Evolutionary conservation across 2,888 invertebrate genomes (phyloP).

Genomic region (Netelia melanura): DNA sequence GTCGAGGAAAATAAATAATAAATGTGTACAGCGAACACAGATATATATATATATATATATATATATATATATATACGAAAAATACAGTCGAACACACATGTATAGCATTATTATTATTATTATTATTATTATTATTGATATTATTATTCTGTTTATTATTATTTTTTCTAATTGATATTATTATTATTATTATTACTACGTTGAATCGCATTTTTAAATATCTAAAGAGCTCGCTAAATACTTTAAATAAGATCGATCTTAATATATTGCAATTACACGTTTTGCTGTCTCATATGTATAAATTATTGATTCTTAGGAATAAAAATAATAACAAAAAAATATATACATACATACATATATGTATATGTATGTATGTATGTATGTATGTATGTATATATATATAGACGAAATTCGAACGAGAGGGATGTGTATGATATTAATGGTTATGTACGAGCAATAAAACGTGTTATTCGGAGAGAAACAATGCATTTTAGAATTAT

Average conservation of each 20-base stretch:
- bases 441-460: conserved; percentile 74
- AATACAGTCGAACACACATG: conserved; percentile 12
- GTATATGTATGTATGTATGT: no score
- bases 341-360: conserved; percentile 7
- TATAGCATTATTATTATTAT: conserved; percentile 21
- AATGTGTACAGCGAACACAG: conserved; percentile 34
- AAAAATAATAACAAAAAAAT: conserved; percentile 7
- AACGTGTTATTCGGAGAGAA: conserved; percentile 65
- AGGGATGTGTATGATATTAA: conserved; percentile 57
- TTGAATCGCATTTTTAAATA: conserved; percentile 45
- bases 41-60: neutral
- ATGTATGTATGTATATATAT: neutral
- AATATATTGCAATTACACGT: conserved; percentile 65
- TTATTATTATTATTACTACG: conserved; percentile 34
- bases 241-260: conserved; percentile 52
- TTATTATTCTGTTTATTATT: neutral
- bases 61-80: neutral
- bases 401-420: conserved; percentile 36
- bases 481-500: conserved; percentile 8
- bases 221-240: conserved; percentile 20
- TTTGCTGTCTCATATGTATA: conserved; percentile 46
- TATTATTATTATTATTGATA: conserved; percentile 19
- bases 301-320: conserved; percentile 22
- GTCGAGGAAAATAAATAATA: conserved; percentile 35
- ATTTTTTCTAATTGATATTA: neutral